Evolutionary conservation across 2,113 vertebrate species (phyloP).

Genomic region (Hydrochoerus hydrochaeris): DNA sequence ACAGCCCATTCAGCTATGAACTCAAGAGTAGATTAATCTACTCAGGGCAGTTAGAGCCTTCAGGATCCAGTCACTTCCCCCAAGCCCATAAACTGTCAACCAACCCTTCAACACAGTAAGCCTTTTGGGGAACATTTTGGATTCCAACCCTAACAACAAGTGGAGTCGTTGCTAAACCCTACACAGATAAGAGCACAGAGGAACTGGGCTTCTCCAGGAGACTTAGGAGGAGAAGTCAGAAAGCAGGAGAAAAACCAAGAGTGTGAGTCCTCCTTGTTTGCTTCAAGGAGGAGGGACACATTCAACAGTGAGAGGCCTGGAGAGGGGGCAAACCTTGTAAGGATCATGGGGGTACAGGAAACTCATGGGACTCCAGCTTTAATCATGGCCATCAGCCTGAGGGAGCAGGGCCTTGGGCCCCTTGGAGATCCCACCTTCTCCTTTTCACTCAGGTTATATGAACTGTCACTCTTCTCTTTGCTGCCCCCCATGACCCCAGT

Average conservation of each 20-base stretch:
- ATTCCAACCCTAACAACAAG: background rate
- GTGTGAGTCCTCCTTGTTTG: background rate
- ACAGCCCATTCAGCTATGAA: background rate
- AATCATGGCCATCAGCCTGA: background rate
- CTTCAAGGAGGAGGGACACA: background rate
- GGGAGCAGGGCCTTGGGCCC: background rate
- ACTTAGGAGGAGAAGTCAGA: background rate
- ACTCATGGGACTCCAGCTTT: background rate
- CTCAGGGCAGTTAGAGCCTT: background rate
- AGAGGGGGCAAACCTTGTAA: too few relatives aligned
- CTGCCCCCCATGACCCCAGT: background rate
- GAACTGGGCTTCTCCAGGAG: background rate
- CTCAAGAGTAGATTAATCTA: background rate
- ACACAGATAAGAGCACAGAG: background rate
- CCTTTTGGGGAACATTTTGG: background rate
- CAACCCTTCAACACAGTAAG: background rate
- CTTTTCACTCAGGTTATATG: background rate
- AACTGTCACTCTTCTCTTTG: background rate
- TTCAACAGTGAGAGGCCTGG: background rate
- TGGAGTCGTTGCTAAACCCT: background rate
- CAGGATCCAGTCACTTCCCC: background rate
- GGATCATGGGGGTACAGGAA: background rate
- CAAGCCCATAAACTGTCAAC: background rate
- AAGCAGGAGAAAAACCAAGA: background rate
- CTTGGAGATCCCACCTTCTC: background rate